phyloP scores from a whole-genome alignment of 2,888 invertebrate species.

The Lottia scabra region DNA sequence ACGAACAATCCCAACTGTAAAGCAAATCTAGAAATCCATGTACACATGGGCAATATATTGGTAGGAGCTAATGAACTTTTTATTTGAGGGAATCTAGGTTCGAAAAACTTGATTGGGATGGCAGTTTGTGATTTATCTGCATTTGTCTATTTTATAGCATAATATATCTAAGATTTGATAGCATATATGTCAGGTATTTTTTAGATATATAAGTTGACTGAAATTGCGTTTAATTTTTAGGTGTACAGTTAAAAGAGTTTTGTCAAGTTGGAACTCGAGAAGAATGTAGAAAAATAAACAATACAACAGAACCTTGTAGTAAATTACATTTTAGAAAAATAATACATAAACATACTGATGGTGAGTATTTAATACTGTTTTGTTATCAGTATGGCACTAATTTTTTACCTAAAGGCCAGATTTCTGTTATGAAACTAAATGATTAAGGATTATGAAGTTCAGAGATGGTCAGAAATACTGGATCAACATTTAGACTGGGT shows the following conservation, averaged over 20 bases:
- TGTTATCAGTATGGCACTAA: background rate
- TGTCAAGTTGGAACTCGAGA: constrained; percentile 94
- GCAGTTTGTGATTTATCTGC: too few species aligned
- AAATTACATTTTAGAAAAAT: constrained; percentile 97
- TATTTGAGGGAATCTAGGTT: background rate
- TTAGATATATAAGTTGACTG: too few species aligned
- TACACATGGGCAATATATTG: too few species aligned
- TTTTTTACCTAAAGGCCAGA: background rate
- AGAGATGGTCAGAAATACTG: background rate
- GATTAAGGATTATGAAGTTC: background rate
- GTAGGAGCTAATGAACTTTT: too few species aligned
- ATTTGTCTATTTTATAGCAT: too few species aligned
- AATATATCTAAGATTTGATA: too few species aligned
- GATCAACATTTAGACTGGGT: background rate
- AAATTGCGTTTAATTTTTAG: too few species aligned
- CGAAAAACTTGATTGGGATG: too few species aligned
- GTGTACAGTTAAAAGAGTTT: constrained; percentile 80
- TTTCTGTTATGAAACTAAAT: background rate
- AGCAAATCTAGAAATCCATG: too few species aligned
- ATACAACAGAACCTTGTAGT: constrained; percentile 77
- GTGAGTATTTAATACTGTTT: constrained; percentile 38
- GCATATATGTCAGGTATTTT: too few species aligned
- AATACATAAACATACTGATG: constrained; percentile 92
- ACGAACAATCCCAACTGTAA: too few species aligned
- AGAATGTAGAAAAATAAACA: constrained; percentile 78